phyloP scores from a whole-genome alignment of 2,888 invertebrate genomes.

The Nebria brevicollis region DNA sequence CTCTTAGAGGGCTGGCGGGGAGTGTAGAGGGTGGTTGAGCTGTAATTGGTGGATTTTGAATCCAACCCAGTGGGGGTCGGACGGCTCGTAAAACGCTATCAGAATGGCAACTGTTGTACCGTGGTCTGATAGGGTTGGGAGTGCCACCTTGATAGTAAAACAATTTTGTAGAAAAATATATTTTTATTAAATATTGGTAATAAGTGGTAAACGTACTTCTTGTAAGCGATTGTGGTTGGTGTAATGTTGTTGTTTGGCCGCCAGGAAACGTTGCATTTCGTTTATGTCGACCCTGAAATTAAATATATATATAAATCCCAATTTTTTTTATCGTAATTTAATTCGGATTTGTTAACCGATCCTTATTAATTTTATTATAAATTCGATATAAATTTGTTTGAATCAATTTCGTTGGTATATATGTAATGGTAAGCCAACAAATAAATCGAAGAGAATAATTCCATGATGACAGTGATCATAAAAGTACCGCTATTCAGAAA shows the following conservation, averaged over 20 bases:
- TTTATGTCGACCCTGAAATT: conserved; percentile 77
- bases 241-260: conserved; percentile 73
- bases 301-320: neutral
- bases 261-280: conserved; percentile 83
- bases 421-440: neutral
- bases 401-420: no score
- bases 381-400: no score
- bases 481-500: no score
- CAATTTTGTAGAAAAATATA: no score
- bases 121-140: conserved; percentile 65
- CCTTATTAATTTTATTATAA: neutral
- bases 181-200: neutral
- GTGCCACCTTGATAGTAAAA: conserved; percentile 62
- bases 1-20: conserved; percentile 53
- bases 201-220: conserved; percentile 65
- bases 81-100: conserved; percentile 61
- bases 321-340: neutral
- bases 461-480: no score
- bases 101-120: conserved; percentile 68
- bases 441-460: neutral
- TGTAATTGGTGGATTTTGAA: neutral
- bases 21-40: conserved; percentile 51
- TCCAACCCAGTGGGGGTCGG: conserved; percentile 48
- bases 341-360: neutral
- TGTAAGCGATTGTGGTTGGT: conserved; percentile 69